A percentile compares a stretch with the other conserved stretches of the same genome.
These are phyloP conservation scores for Larimichthys polyactis DNA, from an alignment of 2,113 vertebrate genomes.

Conservation along the genomic window DNA sequence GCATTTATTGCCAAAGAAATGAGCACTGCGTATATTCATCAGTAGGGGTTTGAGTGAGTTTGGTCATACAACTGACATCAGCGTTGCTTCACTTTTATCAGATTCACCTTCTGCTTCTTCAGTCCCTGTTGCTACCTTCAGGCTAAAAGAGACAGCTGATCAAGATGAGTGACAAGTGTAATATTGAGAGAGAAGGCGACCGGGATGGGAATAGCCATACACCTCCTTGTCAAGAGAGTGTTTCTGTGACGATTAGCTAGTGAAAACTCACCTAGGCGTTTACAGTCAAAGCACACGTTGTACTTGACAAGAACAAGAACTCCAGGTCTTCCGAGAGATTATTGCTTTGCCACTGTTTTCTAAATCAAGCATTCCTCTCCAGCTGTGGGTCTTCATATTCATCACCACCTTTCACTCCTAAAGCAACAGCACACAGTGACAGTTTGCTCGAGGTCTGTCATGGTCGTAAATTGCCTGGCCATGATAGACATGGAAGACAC, in stretches of 20 bases:
- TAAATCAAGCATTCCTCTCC: background rate
- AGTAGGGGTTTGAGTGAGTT: background rate
- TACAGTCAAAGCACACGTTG: background rate
- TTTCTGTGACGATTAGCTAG: background rate
- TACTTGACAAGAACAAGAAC: background rate
- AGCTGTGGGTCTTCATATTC: background rate
- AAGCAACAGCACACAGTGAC: background rate
- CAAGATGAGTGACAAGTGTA: background rate
- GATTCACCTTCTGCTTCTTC: background rate
- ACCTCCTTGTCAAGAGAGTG: background rate
- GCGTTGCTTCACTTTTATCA: background rate
- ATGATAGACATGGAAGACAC: background rate
- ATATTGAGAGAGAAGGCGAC: background rate
- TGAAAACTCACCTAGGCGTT: background rate
- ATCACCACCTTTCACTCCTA: constrained; percentile 5
- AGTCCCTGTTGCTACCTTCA: background rate
- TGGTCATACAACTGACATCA: background rate
- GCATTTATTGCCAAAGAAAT: background rate
- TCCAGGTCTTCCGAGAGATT: background rate
- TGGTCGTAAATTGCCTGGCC: background rate
- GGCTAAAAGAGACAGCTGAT: background rate
- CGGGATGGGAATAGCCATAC: background rate
- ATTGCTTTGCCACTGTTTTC: background rate
- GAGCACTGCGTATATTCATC: background rate
- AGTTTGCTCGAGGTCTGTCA: background rate